phyloP scores from a whole-genome alignment of 2,888 invertebrate genomes.

The Thymelicus lineola region DNA sequence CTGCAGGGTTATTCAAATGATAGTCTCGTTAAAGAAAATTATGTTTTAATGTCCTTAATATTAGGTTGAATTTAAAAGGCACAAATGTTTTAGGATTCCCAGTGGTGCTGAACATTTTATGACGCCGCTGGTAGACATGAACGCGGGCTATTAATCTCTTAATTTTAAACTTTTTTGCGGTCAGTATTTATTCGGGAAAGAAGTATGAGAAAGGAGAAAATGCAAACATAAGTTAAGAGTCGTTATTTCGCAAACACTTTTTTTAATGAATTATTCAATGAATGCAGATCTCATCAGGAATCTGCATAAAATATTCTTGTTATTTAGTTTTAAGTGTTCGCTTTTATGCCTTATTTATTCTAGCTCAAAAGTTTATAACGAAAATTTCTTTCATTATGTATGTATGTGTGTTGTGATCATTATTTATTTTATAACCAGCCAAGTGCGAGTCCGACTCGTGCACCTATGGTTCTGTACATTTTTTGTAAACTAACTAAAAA shows the following conservation, averaged over 20 bases:
- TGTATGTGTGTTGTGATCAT: too few species aligned
- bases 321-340: neutral
- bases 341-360: slow-evolving; percentile 1
- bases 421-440: too few species aligned
- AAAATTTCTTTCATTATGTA: neutral
- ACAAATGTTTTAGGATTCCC: slow-evolving; percentile 46
- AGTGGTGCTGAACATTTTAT: slow-evolving; percentile 66
- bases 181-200: slow-evolving; percentile 27
- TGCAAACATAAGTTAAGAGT: slow-evolving; percentile 11
- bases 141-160: slow-evolving; percentile 38
- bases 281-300: slow-evolving; percentile 5
- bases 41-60: neutral
- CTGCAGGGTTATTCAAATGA: neutral
- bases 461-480: too few species aligned
- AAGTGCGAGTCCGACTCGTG: too few species aligned
- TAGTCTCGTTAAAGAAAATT: neutral
- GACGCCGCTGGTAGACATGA: slow-evolving; percentile 52
- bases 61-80: slow-evolving; percentile 15
- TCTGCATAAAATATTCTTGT: slow-evolving; percentile 6
- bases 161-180: slow-evolving; percentile 37
- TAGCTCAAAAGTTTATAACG: neutral
- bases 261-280: slow-evolving; percentile 17
- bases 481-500: too few species aligned
- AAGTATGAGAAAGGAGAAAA: slow-evolving; percentile 30
- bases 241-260: slow-evolving; percentile 12